Evolutionary conservation across 2,113 vertebrate genomes (phyloP).

Genomic region (Probosciger aterrimus): DNA sequence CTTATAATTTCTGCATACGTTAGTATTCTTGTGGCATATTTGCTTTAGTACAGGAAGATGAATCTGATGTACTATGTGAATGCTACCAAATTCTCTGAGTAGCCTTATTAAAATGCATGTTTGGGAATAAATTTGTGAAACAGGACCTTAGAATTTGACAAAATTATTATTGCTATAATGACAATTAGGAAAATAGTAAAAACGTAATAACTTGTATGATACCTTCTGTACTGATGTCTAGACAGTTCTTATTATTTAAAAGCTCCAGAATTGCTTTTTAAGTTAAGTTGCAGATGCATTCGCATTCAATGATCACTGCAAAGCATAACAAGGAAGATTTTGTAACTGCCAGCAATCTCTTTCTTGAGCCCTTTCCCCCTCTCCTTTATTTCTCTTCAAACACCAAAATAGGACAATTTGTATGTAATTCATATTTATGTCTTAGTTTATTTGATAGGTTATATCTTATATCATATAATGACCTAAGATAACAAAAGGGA

Average conservation of each 20-base stretch:
- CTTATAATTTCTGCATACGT: background rate
- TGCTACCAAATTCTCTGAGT: background rate
- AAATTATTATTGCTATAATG: background rate
- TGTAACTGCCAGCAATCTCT: background rate
- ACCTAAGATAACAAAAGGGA: background rate
- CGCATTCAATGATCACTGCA: background rate
- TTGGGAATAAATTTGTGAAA: background rate
- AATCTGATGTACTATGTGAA: background rate
- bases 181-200: background rate
- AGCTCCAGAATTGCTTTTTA: background rate
- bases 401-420: background rate
- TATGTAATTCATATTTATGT: background rate
- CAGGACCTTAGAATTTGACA: background rate
- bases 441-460: background rate
- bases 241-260: background rate
- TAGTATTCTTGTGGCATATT: background rate
- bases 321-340: background rate
- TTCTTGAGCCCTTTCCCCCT: accelerated
- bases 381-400: background rate
- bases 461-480: background rate
- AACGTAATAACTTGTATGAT: background rate
- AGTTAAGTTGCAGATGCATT: background rate
- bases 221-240: background rate
- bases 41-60: background rate
- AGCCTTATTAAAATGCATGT: background rate